Evolutionary conservation across 2,113 vertebrate species (phyloP).

Genomic region (Fukomys damarensis): DNA sequence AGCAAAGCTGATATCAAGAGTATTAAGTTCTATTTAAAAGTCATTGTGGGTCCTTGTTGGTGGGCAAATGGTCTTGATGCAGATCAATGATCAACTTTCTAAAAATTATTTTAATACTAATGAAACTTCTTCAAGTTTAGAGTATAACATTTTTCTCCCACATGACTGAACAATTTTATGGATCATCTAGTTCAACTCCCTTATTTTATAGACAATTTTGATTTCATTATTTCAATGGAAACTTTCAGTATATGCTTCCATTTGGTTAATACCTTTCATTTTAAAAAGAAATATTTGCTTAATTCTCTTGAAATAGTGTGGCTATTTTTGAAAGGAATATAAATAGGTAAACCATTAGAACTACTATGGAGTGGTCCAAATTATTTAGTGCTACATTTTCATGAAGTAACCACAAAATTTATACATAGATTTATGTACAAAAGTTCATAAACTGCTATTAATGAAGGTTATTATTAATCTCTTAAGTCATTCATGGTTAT

Average conservation of each 20-base stretch:
- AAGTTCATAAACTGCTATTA: conserved; percentile 51
- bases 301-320: conserved; percentile 24
- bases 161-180: background rate
- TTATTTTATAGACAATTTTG: conserved; percentile 51
- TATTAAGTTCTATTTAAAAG: background rate
- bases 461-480: conserved; percentile 50
- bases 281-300: conserved; percentile 68
- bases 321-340: conserved; percentile 58
- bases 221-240: conserved; percentile 40
- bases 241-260: conserved; percentile 17
- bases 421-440: conserved; percentile 54
- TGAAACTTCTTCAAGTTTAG: conserved; percentile 49
- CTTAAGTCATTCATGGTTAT: conserved; percentile 34
- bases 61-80: background rate
- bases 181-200: conserved; percentile 36
- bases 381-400: conserved; percentile 60
- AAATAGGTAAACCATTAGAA: conserved; percentile 45
- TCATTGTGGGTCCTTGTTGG: background rate
- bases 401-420: conserved; percentile 3
- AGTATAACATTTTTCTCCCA: background rate
- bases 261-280: conserved; percentile 6
- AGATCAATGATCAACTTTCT: background rate
- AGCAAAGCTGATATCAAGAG: background rate
- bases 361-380: conserved; percentile 21
- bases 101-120: conserved; percentile 4